Base-by-base conservation (phyloP, 2,797 vertebrate genomes). In the Thalassophryne amazonica region DNA sequence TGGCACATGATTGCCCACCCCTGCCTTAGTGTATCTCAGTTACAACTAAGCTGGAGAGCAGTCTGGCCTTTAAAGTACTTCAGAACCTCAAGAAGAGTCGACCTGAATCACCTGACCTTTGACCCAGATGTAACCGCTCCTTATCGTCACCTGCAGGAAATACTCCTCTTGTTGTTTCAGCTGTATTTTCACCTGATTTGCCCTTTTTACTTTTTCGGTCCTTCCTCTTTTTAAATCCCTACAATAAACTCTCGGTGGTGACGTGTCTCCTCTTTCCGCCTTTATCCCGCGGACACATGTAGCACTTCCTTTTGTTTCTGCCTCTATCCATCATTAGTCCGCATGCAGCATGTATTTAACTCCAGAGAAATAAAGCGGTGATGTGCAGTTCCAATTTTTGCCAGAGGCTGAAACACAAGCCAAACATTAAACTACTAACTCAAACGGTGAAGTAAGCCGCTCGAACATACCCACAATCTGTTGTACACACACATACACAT, bases 361-460 rank as follows among this genome's bases (percentile, higher is more conserved):
- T 45, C 45, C 31, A 23, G 46, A 50, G 22, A 55, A 62, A 42
- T 45, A 10, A 19, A 4, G 11, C 9, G 16, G 13, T 53, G 40
- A 47, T 60, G 42, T 61, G 17, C 65, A 56, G 59, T 37, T 57
- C 38, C 58, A 69, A 59, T 59, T 67, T 73, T 66, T 17, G 63
- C 80, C 59, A 9, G 67, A 54, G 76, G 81, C 73, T 4, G 57
- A 45, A 67, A 55, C 31, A 50, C 24, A 23, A 47, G 11, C 16
- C 17, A 69, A 68, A 68, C 68, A 81, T 53, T 39, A 42, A 34
- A 63, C 55, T 55, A 58, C 50, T 30, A 46, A 60, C 72, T 58
- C 60, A 32, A 51, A 68, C 35, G 35, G 34, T 43, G 53, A 6
- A 28, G 21, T 30, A 50, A 71, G 51, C 52, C 17, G 37, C 66